Evolutionary conservation across 2,113 vertebrate genomes (phyloP), one percentile per base, ranked within the genome.

Genomic region (Sebastes schlegelii): DNA sequence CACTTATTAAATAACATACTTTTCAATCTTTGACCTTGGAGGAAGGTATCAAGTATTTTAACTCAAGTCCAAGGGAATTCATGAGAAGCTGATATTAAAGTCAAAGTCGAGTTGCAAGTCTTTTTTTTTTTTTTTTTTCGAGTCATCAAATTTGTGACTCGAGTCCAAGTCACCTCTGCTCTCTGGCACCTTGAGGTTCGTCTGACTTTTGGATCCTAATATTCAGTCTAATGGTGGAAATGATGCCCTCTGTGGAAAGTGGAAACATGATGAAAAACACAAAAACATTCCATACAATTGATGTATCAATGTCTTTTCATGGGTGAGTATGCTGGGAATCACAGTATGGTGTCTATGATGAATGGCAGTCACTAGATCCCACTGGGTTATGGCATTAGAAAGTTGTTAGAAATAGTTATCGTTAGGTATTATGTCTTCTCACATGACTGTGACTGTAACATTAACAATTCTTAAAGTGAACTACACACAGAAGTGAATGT

Each of bases 251-350:
- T 83, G 82, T 82, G 73, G 60, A 92, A 86, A 89, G 82, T 91
- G 81, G 46, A 90, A 82, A 88, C 46, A 85, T 74, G 57, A 86
- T 91, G 83, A 90, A 80, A 79, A 79, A 77, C 62, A 84, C n/a
- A 87, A 83, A 90, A 87, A 81, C 63, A 87, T 77, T 72, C 55
- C 77, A 82, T 77, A 87, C 43, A 62, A 61, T 12, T 66, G 61
- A 79, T 83, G 68, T 72, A 71, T 82, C 40, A 66, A 75, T 86
- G 83, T 79, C 11, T 87, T 88, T 80, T 63, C 12, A 85, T 58
- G 58, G 69, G 55, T 78, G 68, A 85, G 52, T 72, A 76, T 85
- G 80, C 62, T 74, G 65, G 46, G 65, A 26, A 67, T 67, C 66
- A 17, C 21, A 75, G 67, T 73, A 76, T 86, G 88, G 51, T 74